Evolutionary conservation across 2,113 vertebrate genomes (phyloP).

Genomic region (Megaleporinus macrocephalus): DNA sequence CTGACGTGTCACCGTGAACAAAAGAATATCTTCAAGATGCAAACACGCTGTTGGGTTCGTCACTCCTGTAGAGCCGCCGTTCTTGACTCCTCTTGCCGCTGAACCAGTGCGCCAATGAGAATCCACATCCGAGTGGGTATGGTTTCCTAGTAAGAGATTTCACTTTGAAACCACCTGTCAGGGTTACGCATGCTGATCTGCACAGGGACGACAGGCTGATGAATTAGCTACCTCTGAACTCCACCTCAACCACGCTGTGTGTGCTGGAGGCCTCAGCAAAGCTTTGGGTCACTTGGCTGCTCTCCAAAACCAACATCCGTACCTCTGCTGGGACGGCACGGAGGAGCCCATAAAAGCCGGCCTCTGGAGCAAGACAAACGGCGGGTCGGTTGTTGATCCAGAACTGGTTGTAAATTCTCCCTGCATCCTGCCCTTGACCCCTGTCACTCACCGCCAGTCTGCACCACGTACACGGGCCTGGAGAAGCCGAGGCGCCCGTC

Average conservation of each 20-base stretch:
- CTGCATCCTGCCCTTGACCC: constrained; percentile 1
- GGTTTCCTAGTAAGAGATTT: constrained; percentile 35
- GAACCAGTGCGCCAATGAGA: constrained; percentile 40
- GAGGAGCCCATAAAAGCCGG: constrained; percentile 83
- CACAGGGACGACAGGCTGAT: background rate
- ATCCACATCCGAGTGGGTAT: constrained; percentile 24
- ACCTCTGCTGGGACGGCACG: constrained; percentile 73
- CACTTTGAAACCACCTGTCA: background rate
- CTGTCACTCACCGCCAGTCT: constrained; percentile 79
- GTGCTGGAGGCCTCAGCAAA: background rate
- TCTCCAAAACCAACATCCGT: constrained; percentile 60
- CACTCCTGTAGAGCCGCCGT: constrained; percentile 66
- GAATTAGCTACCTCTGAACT: constrained; percentile 28
- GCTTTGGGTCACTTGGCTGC: constrained; percentile 29
- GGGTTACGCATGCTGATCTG: background rate
- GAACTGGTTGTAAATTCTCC: background rate
- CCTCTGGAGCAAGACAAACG: constrained; percentile 61
- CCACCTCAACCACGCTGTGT: constrained; percentile 7
- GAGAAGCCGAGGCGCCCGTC: constrained; percentile 55
- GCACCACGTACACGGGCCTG: constrained; percentile 77
- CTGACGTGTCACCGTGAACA: constrained; percentile 79
- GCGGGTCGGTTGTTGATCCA: background rate
- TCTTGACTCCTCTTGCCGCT: constrained; percentile 1
- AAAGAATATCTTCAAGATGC: constrained; percentile 67
- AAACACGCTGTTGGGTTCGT: constrained; percentile 86